These are phyloP conservation scores for Synergus laeviventris DNA, from an alignment of 2,888 invertebrate species.

Conservation along the genomic window DNA sequence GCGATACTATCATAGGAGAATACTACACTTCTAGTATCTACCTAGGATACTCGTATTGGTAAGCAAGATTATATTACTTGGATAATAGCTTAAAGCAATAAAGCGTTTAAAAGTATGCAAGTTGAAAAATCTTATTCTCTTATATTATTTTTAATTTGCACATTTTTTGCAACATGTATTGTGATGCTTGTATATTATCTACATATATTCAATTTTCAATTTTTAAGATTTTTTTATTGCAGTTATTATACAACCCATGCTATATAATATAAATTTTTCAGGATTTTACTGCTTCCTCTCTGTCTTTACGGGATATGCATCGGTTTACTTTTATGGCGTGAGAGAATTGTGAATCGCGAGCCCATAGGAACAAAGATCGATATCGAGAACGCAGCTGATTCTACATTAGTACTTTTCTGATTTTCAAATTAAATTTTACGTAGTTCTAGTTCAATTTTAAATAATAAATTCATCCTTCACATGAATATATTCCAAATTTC, in stretches of 20 bases:
- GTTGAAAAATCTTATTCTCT: too few species aligned
- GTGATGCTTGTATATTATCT: too few species aligned
- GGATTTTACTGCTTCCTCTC: constrained; percentile 46
- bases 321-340: constrained; percentile 43
- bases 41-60: constrained; percentile 59
- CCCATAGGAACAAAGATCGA: constrained; percentile 48
- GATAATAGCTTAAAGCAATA: too few species aligned
- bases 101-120: too few species aligned
- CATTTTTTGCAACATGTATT: too few species aligned
- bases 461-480: too few species aligned
- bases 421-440: neutral
- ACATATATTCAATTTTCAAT: neutral
- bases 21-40: constrained; percentile 52
- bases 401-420: constrained; percentile 47
- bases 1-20: constrained; percentile 58
- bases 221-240: neutral
- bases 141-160: too few species aligned
- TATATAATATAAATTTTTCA: constrained; percentile 35
- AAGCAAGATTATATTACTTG: constrained; percentile 38
- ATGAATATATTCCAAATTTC: too few species aligned
- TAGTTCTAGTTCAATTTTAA: too few species aligned
- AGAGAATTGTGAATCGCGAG: constrained; percentile 46
- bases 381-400: constrained; percentile 49
- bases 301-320: constrained; percentile 44
- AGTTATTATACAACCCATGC: neutral